Evolutionary conservation across 2,888 invertebrate genomes (phyloP).

Genomic region (Agelastica alni): DNA sequence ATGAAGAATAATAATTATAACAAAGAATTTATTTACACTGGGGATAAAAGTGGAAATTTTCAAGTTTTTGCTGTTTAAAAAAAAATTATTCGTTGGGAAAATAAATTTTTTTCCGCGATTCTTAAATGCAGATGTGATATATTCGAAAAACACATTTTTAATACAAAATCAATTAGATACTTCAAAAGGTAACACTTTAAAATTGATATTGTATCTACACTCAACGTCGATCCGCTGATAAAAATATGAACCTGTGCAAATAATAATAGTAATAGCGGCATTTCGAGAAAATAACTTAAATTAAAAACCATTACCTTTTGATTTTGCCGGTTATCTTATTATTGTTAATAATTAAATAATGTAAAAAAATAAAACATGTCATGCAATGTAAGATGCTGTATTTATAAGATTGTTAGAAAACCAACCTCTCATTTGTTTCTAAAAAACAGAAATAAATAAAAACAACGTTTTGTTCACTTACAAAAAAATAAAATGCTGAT

Average conservation of each 20-base stretch:
- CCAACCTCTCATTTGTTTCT: slow-evolving; percentile 20
- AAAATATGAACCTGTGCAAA: too few relatives aligned
- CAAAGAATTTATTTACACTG: too few relatives aligned
- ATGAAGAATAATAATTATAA: too few relatives aligned
- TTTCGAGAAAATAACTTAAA: too few relatives aligned
- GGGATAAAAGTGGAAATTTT: too few relatives aligned
- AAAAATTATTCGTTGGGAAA: too few relatives aligned
- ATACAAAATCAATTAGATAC: background rate
- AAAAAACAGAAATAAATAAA: slow-evolving; percentile 15
- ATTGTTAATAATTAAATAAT: slow-evolving; percentile 15
- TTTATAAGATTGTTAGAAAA: slow-evolving; percentile 39
- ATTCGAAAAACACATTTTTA: too few relatives aligned
- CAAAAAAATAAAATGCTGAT: slow-evolving; percentile 49
- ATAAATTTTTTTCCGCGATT: too few relatives aligned
- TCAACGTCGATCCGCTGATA: too few relatives aligned
- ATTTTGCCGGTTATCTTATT: slow-evolving; percentile 4
- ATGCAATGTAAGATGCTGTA: slow-evolving; percentile 44
- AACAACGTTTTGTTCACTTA: slow-evolving; percentile 40
- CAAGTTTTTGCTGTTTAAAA: too few relatives aligned
- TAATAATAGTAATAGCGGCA: too few relatives aligned
- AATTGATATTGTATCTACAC: background rate
- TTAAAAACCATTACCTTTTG: slow-evolving; percentile 1
- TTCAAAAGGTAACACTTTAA: background rate
- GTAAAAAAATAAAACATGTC: slow-evolving; percentile 17
- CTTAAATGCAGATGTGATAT: too few relatives aligned